A percentile compares a stretch with the other conserved stretches of the same genome.
Conservation (phyloP, 2,797 vertebrate genomes). For the Limnodromus scolopaceus region DNA sequence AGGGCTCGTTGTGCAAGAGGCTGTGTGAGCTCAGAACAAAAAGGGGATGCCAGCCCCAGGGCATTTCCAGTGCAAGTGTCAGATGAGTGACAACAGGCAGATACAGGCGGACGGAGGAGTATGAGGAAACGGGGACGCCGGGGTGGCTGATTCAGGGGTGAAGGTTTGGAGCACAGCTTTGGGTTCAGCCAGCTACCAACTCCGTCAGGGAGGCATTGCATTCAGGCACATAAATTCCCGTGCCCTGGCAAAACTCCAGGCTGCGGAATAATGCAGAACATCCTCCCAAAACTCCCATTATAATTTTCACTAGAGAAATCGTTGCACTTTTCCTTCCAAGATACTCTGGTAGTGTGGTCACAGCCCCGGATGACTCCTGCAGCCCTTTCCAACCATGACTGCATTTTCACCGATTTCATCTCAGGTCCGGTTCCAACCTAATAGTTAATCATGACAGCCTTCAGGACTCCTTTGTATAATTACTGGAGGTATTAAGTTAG, state of each 20-base stretch:
- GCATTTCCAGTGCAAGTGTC: slow-evolving; percentile 34
- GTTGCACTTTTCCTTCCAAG: slow-evolving; percentile 4
- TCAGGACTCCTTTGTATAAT: not conserved
- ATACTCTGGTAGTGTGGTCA: not conserved
- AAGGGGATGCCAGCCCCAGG: slow-evolving; percentile 39
- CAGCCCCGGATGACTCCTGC: not conserved
- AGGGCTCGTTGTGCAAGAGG: slow-evolving; percentile 29
- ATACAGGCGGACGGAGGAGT: not conserved
- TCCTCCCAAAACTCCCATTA: not conserved
- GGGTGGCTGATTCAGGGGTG: not conserved
- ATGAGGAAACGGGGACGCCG: not conserved
- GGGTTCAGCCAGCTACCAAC: not conserved
- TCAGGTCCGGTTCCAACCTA: slow-evolving; percentile 26
- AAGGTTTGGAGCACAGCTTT: not conserved
- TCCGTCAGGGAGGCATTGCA: not conserved
- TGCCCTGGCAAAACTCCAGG: not conserved
- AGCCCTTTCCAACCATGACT: not conserved
- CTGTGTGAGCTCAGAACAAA: slow-evolving; percentile 7
- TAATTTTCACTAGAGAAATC: slow-evolving; percentile 1
- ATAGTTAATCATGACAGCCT: not conserved
- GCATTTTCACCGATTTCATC: slow-evolving; percentile 26
- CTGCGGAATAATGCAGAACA: not conserved
- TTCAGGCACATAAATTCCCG: not conserved
- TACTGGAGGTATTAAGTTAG: not conserved
- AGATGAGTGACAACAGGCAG: slow-evolving; percentile 20